phyloP scores from a whole-genome alignment of 2,113 vertebrate species.

The Nothoprocta pentlandii region DNA sequence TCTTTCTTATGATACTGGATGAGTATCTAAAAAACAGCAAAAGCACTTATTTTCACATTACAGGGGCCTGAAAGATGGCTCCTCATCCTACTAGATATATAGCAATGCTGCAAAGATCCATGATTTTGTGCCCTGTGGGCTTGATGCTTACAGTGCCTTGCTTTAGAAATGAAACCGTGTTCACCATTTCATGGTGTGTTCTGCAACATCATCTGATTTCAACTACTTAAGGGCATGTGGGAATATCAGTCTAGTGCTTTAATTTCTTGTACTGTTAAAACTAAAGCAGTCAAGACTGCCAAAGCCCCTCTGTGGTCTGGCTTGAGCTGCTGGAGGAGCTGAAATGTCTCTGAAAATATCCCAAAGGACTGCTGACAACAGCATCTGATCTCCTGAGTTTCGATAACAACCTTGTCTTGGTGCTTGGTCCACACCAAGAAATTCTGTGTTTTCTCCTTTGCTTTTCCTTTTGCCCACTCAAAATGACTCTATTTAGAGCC shows the following conservation, averaged over 20 bases:
- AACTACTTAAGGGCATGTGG: neutral
- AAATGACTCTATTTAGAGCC: neutral
- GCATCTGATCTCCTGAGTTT: fast-evolving
- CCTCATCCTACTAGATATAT: neutral
- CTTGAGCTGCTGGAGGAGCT: neutral
- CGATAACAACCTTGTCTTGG: neutral
- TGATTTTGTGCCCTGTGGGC: fast-evolving
- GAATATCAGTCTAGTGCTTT: neutral
- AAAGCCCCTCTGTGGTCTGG: neutral
- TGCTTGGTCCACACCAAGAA: neutral
- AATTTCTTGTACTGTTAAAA: neutral
- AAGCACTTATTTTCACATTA: neutral
- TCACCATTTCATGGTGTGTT: neutral
- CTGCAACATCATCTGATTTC: fast-evolving
- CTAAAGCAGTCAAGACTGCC: neutral
- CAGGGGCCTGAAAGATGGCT: neutral
- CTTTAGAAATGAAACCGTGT: neutral
- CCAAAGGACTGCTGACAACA: neutral
- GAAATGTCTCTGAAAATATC: neutral
- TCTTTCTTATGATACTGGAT: neutral
- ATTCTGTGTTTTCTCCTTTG: neutral
- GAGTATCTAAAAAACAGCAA: neutral
- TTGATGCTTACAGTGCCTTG: neutral
- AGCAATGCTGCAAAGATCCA: neutral
- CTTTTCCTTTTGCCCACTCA: neutral